phyloP scores from a whole-genome alignment of 2,888 invertebrate species.

The Gandaritis pyraliata region DNA sequence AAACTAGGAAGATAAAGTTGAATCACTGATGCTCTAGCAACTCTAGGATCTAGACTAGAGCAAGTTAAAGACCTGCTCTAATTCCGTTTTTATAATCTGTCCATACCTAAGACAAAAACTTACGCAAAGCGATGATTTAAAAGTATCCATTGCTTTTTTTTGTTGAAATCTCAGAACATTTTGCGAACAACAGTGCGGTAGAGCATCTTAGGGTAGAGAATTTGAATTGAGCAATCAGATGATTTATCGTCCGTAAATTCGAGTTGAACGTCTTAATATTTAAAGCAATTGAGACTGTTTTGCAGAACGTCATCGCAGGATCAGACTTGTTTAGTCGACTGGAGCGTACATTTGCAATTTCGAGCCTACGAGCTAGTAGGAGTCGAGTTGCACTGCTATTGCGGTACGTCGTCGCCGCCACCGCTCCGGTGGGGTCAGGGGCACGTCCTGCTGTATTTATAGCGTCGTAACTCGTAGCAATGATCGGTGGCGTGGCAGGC shows the following conservation, averaged over 20 bases:
- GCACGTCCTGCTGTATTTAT: constrained; percentile 79
- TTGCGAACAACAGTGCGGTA: neutral
- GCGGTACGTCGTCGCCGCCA: constrained; percentile 48
- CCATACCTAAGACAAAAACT: no score
- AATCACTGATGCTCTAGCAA: neutral
- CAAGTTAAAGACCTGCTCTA: no score
- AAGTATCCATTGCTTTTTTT: no score
- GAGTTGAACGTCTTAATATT: constrained; percentile 43
- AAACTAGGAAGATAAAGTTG: neutral
- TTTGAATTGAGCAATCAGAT: constrained; percentile 43
- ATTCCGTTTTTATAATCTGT: no score
- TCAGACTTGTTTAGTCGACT: constrained; percentile 36
- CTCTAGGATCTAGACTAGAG: no score
- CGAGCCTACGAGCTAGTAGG: constrained; percentile 27
- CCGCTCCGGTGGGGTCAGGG: constrained; percentile 73
- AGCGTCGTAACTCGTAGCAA: constrained; percentile 77
- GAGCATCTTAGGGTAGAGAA: constrained; percentile 10
- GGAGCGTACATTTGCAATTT: constrained; percentile 26
- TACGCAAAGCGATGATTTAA: no score
- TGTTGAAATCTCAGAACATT: neutral
- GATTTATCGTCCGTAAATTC: constrained; percentile 45
- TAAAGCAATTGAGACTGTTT: constrained; percentile 41
- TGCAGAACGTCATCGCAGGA: constrained; percentile 36
- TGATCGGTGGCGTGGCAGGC: constrained; percentile 71
- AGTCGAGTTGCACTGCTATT: constrained; percentile 38